These are phyloP conservation scores for Camelus bactrianus DNA, from an alignment of 2,113 vertebrate genomes.

Conservation along the genomic window DNA sequence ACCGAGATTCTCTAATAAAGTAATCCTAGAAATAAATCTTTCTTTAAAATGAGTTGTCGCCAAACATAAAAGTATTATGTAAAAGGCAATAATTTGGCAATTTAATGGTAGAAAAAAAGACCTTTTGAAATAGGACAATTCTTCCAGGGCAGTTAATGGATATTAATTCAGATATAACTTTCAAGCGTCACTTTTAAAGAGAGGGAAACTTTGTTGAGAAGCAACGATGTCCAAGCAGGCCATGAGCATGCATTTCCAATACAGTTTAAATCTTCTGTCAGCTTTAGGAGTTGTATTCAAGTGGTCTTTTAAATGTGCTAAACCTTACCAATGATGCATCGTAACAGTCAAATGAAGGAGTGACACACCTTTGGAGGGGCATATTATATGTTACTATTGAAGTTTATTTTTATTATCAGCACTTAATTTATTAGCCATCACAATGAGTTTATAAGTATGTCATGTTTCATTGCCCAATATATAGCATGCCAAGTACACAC, in stretches of 20 bases:
- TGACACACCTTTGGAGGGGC: background rate
- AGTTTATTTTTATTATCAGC: background rate
- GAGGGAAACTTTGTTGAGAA: background rate
- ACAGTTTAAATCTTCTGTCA: background rate
- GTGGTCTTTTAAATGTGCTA: background rate
- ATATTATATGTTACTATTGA: background rate
- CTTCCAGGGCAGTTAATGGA: background rate
- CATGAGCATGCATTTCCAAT: background rate
- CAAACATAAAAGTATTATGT: background rate
- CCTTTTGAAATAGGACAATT: background rate
- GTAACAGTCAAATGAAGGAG: background rate
- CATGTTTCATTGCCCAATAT: background rate
- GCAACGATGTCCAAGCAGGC: background rate
- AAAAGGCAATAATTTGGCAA: background rate
- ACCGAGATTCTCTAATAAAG: background rate
- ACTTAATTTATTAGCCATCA: background rate
- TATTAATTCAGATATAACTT: background rate
- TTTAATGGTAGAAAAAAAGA: background rate
- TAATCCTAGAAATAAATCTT: background rate
- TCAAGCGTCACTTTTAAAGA: background rate
- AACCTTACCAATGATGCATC: background rate
- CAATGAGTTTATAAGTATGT: slow-evolving; percentile 2
- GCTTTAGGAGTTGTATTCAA: background rate
- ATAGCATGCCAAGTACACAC: background rate
- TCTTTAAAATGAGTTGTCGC: slow-evolving; percentile 14